Evolutionary conservation across 1,140 invertebrate species (phyloP), one percentile per base, ranked within the genome.

Genomic region (Diuraphis noxia): DNA sequence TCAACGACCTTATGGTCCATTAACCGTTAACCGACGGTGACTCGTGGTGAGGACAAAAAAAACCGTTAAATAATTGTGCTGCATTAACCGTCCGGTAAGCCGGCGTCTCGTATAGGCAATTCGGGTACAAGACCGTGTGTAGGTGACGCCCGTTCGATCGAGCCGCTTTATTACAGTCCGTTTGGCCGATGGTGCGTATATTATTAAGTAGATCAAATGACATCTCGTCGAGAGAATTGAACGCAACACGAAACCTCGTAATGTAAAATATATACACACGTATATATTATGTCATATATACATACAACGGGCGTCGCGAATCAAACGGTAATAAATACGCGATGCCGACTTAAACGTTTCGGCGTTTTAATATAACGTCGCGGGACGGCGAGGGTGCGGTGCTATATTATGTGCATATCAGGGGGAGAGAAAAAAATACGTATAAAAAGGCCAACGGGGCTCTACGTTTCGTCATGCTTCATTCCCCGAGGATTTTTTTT

Each of bases 321-420:
- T 90, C 89, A 82, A 91, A 91, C 21, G 41, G 77, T 46, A 82
- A 91, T 91, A 91, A 91, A 91, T 90, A 90, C 72, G 88, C 46
- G 25, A 30, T 52, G 49, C 30, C 86, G 43, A 91, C 89, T 91
- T 91, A 91, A 91, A 91, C 89, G 89, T 91, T 91, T 49, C 72
- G 89, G 72, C 19, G 77, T 88, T 91, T 91, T 91, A 91, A 91
- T 91, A 91, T 91, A 91, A 91, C 81, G 81, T 82, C 89, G 41
- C 23, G 38, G 56, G 63, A 43, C n/a, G 34, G 38, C 43, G 43
- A 72, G 63, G 72, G 41, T 49, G 63, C 21, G 21, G 43, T 10
- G 3, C n/a, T 38, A 30, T 41, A 49, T 3, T 17, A 49, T 49
- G 19, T 84, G 19, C 38, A 21, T 23, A 36, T 34, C 21, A 34